Evolutionary conservation across 2,888 invertebrate genomes (phyloP).

Genomic region (Hemithea aestivaria): DNA sequence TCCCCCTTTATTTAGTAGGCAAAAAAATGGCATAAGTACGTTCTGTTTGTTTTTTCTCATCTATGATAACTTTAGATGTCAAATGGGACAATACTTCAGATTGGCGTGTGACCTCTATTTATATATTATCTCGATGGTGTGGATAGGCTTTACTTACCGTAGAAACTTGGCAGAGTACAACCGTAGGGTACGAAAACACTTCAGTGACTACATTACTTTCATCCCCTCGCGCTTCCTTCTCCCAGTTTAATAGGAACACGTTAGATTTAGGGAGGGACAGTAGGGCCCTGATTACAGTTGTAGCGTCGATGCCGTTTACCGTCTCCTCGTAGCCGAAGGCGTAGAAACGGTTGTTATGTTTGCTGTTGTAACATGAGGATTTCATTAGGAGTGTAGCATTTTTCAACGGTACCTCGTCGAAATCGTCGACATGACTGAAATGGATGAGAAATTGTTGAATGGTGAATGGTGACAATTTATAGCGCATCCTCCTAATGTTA

Average conservation of each 20-base stretch:
- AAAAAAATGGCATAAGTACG: no score
- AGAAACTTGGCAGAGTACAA: no score
- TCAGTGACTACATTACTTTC: not conserved
- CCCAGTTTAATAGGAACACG: not conserved
- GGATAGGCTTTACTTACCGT: no score
- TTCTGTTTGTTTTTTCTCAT: no score
- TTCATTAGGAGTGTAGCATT: not conserved
- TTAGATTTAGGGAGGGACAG: not conserved
- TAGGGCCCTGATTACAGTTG: not conserved
- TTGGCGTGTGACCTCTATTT: no score
- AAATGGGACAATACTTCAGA: no score
- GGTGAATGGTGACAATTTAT: no score
- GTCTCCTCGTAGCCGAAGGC: not conserved
- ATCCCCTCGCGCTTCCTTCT: not conserved
- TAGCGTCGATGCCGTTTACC: not conserved
- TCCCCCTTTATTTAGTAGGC: no score
- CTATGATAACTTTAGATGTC: no score
- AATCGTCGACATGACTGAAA: not conserved
- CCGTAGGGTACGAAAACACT: not conserved
- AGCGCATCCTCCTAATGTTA: no score
- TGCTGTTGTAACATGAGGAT: not conserved
- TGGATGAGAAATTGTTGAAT: not conserved
- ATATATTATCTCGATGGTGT: no score
- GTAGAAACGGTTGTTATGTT: not conserved
- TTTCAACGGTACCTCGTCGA: not conserved